phyloP scores from a whole-genome alignment of 92 coral and sea anemone genomes.

The Anthopleura xanthogrammica region DNA sequence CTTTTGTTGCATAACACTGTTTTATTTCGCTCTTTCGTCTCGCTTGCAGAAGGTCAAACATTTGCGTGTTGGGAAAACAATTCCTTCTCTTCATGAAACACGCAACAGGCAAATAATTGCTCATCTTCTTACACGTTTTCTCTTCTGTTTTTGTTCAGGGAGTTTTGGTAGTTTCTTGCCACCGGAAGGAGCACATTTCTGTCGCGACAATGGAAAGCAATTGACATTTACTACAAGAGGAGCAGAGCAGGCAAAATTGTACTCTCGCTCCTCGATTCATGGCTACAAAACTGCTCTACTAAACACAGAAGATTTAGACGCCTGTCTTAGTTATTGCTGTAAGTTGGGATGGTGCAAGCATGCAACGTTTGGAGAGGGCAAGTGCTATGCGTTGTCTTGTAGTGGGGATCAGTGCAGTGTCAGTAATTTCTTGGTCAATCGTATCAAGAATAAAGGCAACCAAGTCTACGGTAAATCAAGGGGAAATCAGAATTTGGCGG shows the following conservation, averaged over 20 bases:
- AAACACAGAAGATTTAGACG: conserved; percentile 25
- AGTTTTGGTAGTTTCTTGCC: conserved; percentile 21
- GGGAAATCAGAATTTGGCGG: background rate
- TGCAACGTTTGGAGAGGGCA: conserved; percentile 35
- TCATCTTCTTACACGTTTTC: background rate
- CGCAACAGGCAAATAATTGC: background rate
- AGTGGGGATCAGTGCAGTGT: conserved; percentile 26
- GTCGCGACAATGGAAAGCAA: conserved; percentile 37
- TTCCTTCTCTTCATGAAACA: background rate
- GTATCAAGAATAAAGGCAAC: background rate
- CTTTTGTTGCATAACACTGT: background rate
- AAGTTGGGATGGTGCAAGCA: conserved; percentile 74
- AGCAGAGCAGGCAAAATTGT: background rate
- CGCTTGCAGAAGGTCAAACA: background rate
- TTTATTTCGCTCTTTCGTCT: background rate
- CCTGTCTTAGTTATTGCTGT: conserved; percentile 81
- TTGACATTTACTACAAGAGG: conserved; percentile 22
- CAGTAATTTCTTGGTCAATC: conserved; percentile 1
- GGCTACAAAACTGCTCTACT: conserved; percentile 42
- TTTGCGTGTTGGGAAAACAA: background rate
- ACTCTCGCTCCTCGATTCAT: background rate
- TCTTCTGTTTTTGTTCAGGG: conserved; percentile 4
- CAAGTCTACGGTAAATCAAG: background rate
- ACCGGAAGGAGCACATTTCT: conserved; percentile 30
- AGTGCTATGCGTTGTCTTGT: conserved; percentile 57